Conservation (phyloP, 2,888 invertebrate genomes). For the Eledona agricola region DNA sequence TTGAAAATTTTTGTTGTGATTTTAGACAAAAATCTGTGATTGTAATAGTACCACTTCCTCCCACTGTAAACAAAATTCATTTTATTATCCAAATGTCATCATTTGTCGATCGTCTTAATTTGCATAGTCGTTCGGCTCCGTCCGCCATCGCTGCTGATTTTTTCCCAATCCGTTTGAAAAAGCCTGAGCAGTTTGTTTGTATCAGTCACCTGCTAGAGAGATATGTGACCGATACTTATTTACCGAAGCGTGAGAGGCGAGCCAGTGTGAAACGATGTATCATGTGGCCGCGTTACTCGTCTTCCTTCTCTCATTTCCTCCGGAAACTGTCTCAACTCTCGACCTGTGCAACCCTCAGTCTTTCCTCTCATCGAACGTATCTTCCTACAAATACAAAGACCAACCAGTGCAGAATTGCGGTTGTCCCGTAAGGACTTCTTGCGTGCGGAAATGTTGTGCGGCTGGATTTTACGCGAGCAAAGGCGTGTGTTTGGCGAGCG, state of each 20-base stretch:
- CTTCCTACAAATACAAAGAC: conserved; percentile 25
- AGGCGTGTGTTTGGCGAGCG: conserved; percentile 23
- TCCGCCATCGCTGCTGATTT: conserved; percentile 10
- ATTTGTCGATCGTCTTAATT: background rate
- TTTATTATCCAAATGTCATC: background rate
- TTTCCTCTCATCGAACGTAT: conserved; percentile 9
- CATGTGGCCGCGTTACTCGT: conserved; percentile 4
- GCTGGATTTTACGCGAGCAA: conserved; percentile 22
- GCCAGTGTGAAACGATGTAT: conserved; percentile 13
- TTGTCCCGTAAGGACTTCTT: conserved; percentile 5
- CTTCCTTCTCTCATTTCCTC: background rate
- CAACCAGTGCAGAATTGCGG: conserved; percentile 9
- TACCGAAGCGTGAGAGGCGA: conserved; percentile 16
- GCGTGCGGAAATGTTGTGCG: conserved; percentile 31
- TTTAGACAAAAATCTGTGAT: too few species aligned
- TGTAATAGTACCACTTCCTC: too few species aligned
- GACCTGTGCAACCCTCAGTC: conserved; percentile 24
- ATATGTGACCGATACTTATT: conserved; percentile 15
- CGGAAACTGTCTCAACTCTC: background rate
- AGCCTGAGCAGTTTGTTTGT: conserved; percentile 9
- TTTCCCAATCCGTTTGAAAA: conserved; percentile 14
- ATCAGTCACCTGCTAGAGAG: conserved; percentile 27
- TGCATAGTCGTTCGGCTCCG: conserved; percentile 12
- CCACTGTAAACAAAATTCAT: background rate
- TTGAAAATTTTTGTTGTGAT: too few species aligned